phyloP scores from a whole-genome alignment of 1,140 invertebrate genomes.

The Popillia japonica region DNA sequence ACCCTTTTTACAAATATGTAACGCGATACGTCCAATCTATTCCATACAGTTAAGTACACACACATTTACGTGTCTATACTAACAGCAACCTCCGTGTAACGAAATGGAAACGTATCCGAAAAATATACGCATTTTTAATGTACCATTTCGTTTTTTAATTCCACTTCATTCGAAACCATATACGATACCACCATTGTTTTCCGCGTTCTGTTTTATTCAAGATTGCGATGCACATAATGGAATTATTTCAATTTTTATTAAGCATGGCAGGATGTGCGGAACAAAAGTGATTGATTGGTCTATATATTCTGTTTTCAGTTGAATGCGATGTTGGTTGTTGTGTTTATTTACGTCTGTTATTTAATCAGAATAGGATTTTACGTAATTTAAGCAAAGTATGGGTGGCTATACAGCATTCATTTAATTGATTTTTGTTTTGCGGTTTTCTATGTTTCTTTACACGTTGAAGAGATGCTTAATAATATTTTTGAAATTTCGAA shows the following conservation, averaged over 20 bases:
- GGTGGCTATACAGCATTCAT: no score
- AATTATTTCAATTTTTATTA: conserved; percentile 3
- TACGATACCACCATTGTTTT: neutral
- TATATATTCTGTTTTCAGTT: neutral
- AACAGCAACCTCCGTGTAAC: neutral
- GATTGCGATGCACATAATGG: neutral
- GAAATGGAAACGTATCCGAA: neutral
- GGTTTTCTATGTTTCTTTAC: no score
- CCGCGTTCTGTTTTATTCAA: neutral
- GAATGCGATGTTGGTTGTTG: no score
- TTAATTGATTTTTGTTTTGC: no score
- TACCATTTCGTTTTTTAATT: conserved; percentile 9
- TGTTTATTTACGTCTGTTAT: no score
- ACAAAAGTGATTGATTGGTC: neutral
- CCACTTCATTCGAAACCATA: neutral
- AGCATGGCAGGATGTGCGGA: neutral
- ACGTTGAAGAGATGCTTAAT: no score
- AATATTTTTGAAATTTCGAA: no score
- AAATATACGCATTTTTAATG: neutral
- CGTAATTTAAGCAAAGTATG: no score
- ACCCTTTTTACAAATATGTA: neutral
- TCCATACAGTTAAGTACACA: neutral
- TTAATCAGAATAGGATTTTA: no score
- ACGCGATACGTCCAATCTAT: neutral
- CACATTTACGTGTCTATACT: neutral